Percentiles rank a stretch among this genome's conserved stretches.
These are phyloP conservation scores for Lycophotia porphyrea DNA, from an alignment of 2,888 invertebrate species.

Conservation along the genomic window DNA sequence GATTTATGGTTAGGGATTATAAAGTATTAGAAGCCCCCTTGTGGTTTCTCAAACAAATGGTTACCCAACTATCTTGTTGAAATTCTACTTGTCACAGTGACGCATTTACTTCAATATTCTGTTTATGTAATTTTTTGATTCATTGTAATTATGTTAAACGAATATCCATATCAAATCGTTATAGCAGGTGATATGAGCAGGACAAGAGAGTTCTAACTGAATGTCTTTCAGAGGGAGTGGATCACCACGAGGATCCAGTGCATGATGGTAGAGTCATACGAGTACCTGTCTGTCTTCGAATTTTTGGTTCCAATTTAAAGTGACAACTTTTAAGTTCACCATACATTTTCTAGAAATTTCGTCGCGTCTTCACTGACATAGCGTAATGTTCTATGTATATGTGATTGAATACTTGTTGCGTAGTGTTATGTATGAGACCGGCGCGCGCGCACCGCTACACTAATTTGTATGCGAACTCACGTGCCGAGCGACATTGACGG, in stretches of 20 bases:
- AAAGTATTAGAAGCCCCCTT: neutral
- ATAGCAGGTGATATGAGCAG: no score
- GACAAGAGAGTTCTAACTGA: no score
- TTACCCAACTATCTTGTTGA: no score
- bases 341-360: slow-evolving; percentile 27
- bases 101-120: no score
- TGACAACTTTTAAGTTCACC: no score
- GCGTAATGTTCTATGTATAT: slow-evolving; percentile 18
- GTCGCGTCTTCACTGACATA: slow-evolving; percentile 12
- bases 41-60: neutral
- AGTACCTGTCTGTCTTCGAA: neutral
- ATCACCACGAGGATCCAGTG: neutral
- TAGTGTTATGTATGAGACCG: slow-evolving; percentile 52
- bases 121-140: no score
- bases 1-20: slow-evolving; percentile 38
- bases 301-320: neutral
- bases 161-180: no score
- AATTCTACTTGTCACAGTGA: no score
- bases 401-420: slow-evolving; percentile 48
- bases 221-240: no score
- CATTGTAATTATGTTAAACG: no score
- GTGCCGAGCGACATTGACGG: slow-evolving; percentile 64
- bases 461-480: slow-evolving; percentile 84
- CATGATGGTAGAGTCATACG: neutral
- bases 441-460: slow-evolving; percentile 67